Conservation (phyloP, 2,797 vertebrate species). For the Percopsis omiscomaycus region DNA sequence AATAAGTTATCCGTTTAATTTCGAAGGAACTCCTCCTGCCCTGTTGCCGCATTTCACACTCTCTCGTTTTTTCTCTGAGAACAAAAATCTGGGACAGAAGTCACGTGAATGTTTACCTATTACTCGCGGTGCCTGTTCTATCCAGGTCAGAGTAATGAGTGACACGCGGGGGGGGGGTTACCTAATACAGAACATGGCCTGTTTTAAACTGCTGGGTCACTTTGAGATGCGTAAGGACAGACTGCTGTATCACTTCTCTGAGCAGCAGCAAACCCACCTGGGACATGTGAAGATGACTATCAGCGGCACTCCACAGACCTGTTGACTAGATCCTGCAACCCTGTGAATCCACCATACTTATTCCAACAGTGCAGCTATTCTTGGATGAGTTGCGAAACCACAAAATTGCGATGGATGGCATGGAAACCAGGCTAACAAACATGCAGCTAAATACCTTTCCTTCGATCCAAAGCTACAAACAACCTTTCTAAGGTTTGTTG, state of each 20-base stretch:
- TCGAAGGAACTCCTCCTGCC: conserved; percentile 36
- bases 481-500: too few species aligned
- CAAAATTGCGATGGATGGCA: too few species aligned
- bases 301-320: conserved; percentile 19
- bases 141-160: conserved; percentile 63
- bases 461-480: too few species aligned
- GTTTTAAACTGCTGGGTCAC: conserved; percentile 75
- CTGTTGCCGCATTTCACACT: not conserved
- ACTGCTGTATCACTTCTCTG: conserved; percentile 58
- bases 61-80: conserved; percentile 5
- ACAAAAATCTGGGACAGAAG: conserved; percentile 22
- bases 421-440: too few species aligned
- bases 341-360: not conserved
- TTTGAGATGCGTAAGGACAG: conserved; percentile 55
- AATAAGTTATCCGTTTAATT: not conserved
- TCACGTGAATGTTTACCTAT: conserved; percentile 9
- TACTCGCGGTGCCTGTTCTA: conserved; percentile 32
- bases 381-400: too few species aligned
- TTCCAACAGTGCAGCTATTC: too few species aligned
- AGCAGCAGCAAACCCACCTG: conserved; percentile 31
- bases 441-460: too few species aligned
- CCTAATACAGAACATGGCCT: conserved; percentile 58
- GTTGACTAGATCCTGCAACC: not conserved
- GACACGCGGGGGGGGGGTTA: conserved; percentile 48
- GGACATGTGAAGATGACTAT: conserved; percentile 47